Evolutionary conservation across 2,113 vertebrate species (phyloP), one percentile per base, ranked within the genome.

Genomic region (Cyprinus carpio): DNA sequence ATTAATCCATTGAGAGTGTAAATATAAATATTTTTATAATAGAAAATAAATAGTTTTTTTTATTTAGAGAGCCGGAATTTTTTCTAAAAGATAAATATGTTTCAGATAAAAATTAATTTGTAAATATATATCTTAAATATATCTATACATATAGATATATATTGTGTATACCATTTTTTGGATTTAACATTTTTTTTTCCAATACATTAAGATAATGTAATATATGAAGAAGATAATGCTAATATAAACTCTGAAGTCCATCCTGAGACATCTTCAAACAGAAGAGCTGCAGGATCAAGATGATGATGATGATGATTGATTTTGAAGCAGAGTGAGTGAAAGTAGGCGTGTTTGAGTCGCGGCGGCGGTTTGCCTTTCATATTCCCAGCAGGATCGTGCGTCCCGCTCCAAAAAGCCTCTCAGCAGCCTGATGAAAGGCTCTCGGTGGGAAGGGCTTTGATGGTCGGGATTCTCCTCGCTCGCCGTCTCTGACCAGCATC

Each of bases 381-480:
- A n/a, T n/a, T 80, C 83, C 74, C 84, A 34, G 54, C 83, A 83
- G 74, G 82, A 75, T 79, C 31, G 84, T 67, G 76, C 58, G 6
- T 60, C 31, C 54, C 54, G 6, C 54, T 78, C 29, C 67, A 37
- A 10, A 37, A 60, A 78, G 29, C 76, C 76, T 79, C 76, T 79
- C 34, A 25, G 23, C n/a, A n/a, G 20, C 12, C 23, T 37, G 56
- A 62, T 79, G 76, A 79, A n/a, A 79, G 76, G 56, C 67, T 77
- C 85, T 81, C 40, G 1, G 11, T 20, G 91, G 86, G 83, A 43
- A 20, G 64, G 78, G 12, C 81, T 71, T 40, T 46, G 72, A 69
- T 34, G 56, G 49, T 86, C 67, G 85, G 43, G 85, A 77, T 65
- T n/a, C 78, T 74, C 76, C 31, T 81, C 58, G 18, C n/a, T n/a